A percentile compares a stretch with the other conserved stretches of the same genome.
phyloP scores from a whole-genome alignment of 2,888 invertebrate genomes.

The Tholera decimalis region DNA sequence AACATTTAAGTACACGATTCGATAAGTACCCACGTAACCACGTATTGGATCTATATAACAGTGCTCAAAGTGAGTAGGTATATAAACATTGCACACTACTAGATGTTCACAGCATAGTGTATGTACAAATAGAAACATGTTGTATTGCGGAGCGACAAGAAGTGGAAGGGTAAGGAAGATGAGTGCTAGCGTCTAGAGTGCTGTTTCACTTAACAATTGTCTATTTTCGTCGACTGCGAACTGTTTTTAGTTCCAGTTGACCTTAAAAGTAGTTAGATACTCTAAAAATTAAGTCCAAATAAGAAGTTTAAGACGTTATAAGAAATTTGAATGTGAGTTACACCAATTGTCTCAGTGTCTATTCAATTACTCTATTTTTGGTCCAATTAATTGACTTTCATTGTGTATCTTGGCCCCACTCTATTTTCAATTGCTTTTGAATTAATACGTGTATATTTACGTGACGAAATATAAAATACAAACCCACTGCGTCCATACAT shows the following conservation, averaged over 20 bases:
- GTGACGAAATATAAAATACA: slow-evolving; percentile 73
- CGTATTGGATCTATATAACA: slow-evolving; percentile 6
- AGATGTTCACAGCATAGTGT: slow-evolving; percentile 1
- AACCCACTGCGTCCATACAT: slow-evolving; percentile 85
- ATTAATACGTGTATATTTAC: slow-evolving; percentile 30
- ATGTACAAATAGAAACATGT: slow-evolving; percentile 10
- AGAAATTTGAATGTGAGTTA: not conserved
- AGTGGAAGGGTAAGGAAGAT: slow-evolving; percentile 57
- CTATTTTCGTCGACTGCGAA: slow-evolving; percentile 70
- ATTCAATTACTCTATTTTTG: not conserved
- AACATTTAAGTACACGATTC: slow-evolving; percentile 5
- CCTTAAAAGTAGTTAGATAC: slow-evolving; percentile 60
- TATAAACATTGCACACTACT: slow-evolving; percentile 38
- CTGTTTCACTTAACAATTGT: slow-evolving; percentile 71
- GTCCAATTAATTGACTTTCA: too few species aligned
- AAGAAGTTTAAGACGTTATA: not conserved
- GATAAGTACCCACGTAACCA: not conserved
- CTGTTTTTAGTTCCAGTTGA: slow-evolving; percentile 67
- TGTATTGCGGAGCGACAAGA: slow-evolving; percentile 41
- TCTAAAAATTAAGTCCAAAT: slow-evolving; percentile 4
- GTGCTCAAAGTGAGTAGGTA: slow-evolving; percentile 44
- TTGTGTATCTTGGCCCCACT: not conserved
- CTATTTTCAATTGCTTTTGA: not conserved
- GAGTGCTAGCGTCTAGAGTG: slow-evolving; percentile 71
- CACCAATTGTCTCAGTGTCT: not conserved